A percentile compares a stretch with the other conserved stretches of the same genome.
Conservation (phyloP, 2,113 vertebrate species). For the cattle (Bos taurus) region ARS-UCD2.0 NC_037331.1:48133001-48133500, state of each 20-base stretch:
- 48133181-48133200: background rate
- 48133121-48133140: background rate
- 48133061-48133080: background rate
- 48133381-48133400: background rate
- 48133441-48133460: background rate
- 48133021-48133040: background rate
- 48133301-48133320: background rate
- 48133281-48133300: background rate
- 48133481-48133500: background rate
- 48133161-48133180: background rate
- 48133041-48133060: background rate
- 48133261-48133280: background rate
- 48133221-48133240: background rate
- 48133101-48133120: background rate
- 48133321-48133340: background rate
- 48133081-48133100: background rate
- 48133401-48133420: background rate
- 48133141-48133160: background rate
- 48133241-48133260: background rate
- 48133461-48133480: background rate
- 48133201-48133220: background rate
- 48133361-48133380: background rate
- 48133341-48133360: background rate
- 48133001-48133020: background rate
- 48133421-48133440: background rate